Evolutionary conservation across 2,888 invertebrate species (phyloP), one percentile per base, ranked within the genome.

Genomic region (Agrochola lota): DNA sequence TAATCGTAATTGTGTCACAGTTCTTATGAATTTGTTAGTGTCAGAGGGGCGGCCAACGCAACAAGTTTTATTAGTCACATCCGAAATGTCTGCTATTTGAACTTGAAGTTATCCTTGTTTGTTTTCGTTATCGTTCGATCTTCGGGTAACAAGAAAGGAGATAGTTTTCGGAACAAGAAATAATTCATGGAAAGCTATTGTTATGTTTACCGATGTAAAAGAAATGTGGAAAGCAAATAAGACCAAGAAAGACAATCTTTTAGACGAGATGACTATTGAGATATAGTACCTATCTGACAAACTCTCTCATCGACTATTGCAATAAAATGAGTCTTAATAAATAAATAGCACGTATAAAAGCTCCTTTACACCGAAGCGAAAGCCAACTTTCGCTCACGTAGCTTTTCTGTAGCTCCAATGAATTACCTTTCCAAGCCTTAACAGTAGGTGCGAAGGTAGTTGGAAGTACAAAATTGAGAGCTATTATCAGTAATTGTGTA

Each of bases 401-500:
- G 87, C 85, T 89, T 89, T 85, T 81, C 86, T 75, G 74, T 84
- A 86, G 88, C 74, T 84, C 80, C 80, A 76, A 84, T 82, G 78
- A 87, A 90, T 80, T 84, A 80, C 66, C 71, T 55, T 75, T 64
- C 66, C 12, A 78, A 85, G 85, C 89, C 87, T 90, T 72, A 91
- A 91, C 84, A 79, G 86, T 84, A 81, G 80, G 80, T 86, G 78
- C 71, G 63, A 75, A 85, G 86, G 75, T 63, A 85, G 57, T 40
- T 74, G 64, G 68, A 71, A 77, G 74, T 70, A 84, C 75, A 75
- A 86, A 91, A 90, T 90, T 85, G 88, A 90, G 88, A 89, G 89
- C 91, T 86, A 91, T 91, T 92, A 93, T 90, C 87, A 85, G 87
- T 89, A 82, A 87, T 92, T 91, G 88, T 87, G 90, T 90, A 91